Base-by-base conservation (phyloP, 2,888 invertebrate genomes). In the Amiota communis region DNA sequence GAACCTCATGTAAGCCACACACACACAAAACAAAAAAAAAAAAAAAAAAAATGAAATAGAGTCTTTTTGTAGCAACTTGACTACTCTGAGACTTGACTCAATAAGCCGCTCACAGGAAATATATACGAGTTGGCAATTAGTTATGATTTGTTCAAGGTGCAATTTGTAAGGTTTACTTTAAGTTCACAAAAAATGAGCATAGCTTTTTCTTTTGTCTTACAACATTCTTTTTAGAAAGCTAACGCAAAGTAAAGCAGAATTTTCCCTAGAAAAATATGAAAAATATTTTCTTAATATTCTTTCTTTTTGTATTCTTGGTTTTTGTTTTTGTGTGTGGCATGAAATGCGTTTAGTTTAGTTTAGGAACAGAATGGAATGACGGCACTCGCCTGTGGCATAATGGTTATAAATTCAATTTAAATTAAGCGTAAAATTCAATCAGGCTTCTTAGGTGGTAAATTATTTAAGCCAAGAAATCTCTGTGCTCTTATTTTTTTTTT, bases 391-490 rank as follows among this genome's bases (percentile, higher is more conserved):
- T 20, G 20, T 11, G 11, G 11, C 15, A 59, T 20, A 15, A 20
- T 20, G 51, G 23, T 80, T 84, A 85, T 85, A 86, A 86, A 83
- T 86, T 85, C 86, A 82, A 85, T 83, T 86, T 83, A 83, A 84
- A 86, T 83, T 84, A 86, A 86, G 84, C 86, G 86, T 82, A 84
- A 86, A 86, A 86, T 83, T 86, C 86, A 86, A 86, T 86, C 86
- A 83, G 59, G 49, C 61, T 70, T 70, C 70, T 59, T 70, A 70
- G 61, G 70, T 61, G 70, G 70, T 70, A 70, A 70, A 70, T 70
- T 70, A 53, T 68, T 68, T 68, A 68, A 68, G 20, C n/a, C 13
- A 51, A 68, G 23, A 63, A 53, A 53, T 53, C n/a, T n/a, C 12
- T n/a, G 53, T 53, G 12, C 46, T 63, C 63, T 63, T 46, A 13